Conservation (phyloP, 2,797 vertebrate genomes). For the Anniella stebbinsi region DNA sequence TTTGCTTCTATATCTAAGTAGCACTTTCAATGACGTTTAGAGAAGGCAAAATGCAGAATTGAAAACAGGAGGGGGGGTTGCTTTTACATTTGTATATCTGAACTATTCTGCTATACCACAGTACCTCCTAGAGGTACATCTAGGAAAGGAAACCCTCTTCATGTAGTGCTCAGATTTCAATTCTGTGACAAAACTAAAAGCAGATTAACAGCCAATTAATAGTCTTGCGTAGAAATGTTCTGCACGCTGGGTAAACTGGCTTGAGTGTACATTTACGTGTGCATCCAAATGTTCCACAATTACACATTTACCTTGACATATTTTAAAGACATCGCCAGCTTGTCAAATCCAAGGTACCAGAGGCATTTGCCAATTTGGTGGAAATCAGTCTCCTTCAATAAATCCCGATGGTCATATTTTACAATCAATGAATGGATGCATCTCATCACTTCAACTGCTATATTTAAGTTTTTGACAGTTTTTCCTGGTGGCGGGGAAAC, state of each 20-base stretch:
- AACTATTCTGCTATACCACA: too few species aligned
- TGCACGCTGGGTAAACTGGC: neutral
- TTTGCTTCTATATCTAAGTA: too few species aligned
- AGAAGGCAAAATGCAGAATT: too few species aligned
- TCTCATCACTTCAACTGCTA: conserved; percentile 30
- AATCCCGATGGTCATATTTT: conserved; percentile 15
- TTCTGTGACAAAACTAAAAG: too few species aligned
- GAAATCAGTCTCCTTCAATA: conserved; percentile 19
- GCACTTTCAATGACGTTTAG: too few species aligned
- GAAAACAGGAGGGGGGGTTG: too few species aligned
- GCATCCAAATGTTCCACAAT: neutral
- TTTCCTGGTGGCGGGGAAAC: neutral
- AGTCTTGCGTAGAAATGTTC: too few species aligned
- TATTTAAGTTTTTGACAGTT: neutral
- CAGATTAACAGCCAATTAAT: too few species aligned
- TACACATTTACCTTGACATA: conserved; percentile 14
- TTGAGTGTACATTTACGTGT: neutral
- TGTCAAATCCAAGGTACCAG: conserved; percentile 25
- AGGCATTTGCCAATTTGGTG: conserved; percentile 27
- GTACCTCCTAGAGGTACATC: too few species aligned
- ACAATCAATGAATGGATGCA: conserved; percentile 13
- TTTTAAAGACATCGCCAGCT: conserved; percentile 5
- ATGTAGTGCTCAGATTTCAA: too few species aligned
- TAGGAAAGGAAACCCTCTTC: too few species aligned
- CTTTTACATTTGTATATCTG: too few species aligned